These are phyloP conservation scores for Oncopodura yosiiana DNA, from an alignment of 1,140 invertebrate genomes.

Conservation along the genomic window DNA sequence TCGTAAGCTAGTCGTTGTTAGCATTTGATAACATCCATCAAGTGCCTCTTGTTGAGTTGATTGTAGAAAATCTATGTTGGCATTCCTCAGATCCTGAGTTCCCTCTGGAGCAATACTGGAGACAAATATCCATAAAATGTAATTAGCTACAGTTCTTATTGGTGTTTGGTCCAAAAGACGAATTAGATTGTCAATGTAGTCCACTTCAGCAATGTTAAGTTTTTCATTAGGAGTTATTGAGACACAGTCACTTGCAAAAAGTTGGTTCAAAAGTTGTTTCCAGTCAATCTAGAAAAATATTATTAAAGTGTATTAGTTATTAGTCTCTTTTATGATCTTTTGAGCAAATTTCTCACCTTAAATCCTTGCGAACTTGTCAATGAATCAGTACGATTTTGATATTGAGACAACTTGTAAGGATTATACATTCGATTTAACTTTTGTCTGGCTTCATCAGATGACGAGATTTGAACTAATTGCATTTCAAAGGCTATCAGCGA, in stretches of 20 bases:
- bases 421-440: conserved; percentile 48
- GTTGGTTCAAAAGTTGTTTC: conserved; percentile 38
- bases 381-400: conserved; percentile 40
- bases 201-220: conserved; percentile 43
- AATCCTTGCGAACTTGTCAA: too few relatives aligned
- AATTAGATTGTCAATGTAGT: conserved; percentile 42
- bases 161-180: conserved; percentile 39
- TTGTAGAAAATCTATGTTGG: too few relatives aligned
- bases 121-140: conserved; percentile 77
- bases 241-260: conserved; percentile 33
- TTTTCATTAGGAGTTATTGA: conserved; percentile 37
- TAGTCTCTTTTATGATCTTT: too few relatives aligned
- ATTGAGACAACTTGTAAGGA: conserved; percentile 44
- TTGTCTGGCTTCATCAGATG: conserved; percentile 45
- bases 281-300: conserved; percentile 47
- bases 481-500: conserved; percentile 76
- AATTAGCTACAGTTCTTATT: conserved; percentile 53
- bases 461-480: conserved; percentile 56
- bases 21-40: too few relatives aligned
- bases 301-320: too few relatives aligned
- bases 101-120: too few relatives aligned
- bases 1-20: too few relatives aligned
- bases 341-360: too few relatives aligned
- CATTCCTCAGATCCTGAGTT: too few relatives aligned
- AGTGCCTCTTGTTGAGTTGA: too few relatives aligned